Evolutionary conservation across 2,113 vertebrate species (phyloP).

Genomic region (Elephantulus edwardii): DNA sequence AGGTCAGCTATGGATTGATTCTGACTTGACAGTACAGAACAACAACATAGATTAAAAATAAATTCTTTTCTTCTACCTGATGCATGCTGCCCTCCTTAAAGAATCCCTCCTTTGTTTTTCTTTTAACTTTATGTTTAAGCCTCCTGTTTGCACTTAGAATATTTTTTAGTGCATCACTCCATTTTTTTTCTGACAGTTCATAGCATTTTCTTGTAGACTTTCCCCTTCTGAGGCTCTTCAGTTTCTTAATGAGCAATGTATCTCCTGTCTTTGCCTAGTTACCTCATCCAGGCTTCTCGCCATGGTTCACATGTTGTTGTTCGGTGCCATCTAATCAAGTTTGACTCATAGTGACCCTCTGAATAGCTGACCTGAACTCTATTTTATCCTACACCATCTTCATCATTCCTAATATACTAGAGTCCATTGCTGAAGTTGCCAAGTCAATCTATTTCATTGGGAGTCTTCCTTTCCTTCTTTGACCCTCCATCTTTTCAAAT

Average conservation of each 20-base stretch:
- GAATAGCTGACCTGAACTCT: no score
- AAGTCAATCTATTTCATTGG: no score
- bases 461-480: no score
- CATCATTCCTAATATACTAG: no score
- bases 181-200: neutral
- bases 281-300: rapidly evolving
- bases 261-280: neutral
- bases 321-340: no score
- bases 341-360: no score
- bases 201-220: neutral
- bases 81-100: neutral
- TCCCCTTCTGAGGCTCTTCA: neutral
- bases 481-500: no score
- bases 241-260: neutral
- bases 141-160: neutral
- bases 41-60: neutral
- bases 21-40: no score
- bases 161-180: neutral
- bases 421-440: no score
- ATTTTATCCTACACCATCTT: no score
- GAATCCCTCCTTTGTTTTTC: neutral
- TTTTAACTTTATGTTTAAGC: neutral
- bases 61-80: neutral
- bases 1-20: no score
- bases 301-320: no score